phyloP scores from a whole-genome alignment of 2,888 invertebrate genomes.

The Brachylomia viminalis region DNA sequence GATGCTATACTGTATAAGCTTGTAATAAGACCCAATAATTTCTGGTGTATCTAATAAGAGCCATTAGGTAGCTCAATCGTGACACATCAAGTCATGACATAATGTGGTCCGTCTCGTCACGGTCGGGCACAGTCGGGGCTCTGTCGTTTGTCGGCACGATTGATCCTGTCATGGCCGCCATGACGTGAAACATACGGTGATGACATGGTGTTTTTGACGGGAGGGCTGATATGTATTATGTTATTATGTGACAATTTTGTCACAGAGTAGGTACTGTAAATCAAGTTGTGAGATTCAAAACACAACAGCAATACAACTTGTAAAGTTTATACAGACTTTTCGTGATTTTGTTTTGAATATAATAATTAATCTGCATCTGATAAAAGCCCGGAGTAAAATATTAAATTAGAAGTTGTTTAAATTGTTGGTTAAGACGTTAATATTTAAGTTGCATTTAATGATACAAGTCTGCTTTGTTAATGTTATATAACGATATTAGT shows the following conservation, averaged over 20 bases:
- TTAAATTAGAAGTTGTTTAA: background rate
- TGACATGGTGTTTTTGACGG: slow-evolving; percentile 42
- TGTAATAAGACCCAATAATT: slow-evolving; percentile 29
- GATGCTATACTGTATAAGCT: background rate
- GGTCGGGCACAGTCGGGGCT: slow-evolving; percentile 44
- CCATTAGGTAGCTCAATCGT: slow-evolving; percentile 57
- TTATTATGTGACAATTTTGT: slow-evolving; percentile 12
- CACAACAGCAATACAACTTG: background rate
- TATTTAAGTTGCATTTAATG: background rate
- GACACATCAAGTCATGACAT: slow-evolving; percentile 61
- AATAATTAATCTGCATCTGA: background rate
- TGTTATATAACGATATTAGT: background rate
- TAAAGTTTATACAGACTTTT: background rate
- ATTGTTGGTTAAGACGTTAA: background rate
- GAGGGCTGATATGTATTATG: slow-evolving; percentile 6
- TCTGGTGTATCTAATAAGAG: slow-evolving; percentile 48
- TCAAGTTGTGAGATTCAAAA: background rate
- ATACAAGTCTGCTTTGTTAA: background rate
- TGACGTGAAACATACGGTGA: slow-evolving; percentile 43
- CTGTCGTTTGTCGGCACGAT: slow-evolving; percentile 65
- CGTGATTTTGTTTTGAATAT: background rate
- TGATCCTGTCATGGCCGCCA: slow-evolving; percentile 66
- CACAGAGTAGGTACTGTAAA: background rate
- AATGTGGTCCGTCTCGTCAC: slow-evolving; percentile 42
- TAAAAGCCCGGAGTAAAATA: background rate